A percentile compares a stretch with the other conserved stretches of the same genome.
These are phyloP conservation scores for Melanargia galathea DNA, from an alignment of 2,888 invertebrate species.

Conservation along the genomic window DNA sequence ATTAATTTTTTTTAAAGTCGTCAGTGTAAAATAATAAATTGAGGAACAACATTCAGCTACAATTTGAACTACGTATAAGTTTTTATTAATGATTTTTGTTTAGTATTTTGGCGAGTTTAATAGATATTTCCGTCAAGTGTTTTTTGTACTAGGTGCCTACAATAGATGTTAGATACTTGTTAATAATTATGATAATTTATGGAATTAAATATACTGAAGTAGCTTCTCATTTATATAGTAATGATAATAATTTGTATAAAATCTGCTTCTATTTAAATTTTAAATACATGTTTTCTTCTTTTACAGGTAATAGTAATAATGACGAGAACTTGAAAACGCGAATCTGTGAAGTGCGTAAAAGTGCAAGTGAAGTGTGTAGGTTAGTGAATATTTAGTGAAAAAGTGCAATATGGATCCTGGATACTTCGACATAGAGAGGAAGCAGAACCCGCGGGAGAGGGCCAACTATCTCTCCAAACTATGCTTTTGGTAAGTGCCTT, in stretches of 20 bases:
- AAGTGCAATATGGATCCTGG: conserved; percentile 73
- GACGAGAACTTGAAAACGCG: conserved; percentile 8
- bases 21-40: not conserved
- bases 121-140: too few species aligned
- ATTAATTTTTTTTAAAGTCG: not conserved
- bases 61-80: too few species aligned
- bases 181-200: too few species aligned
- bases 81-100: too few species aligned
- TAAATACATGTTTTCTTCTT: not conserved
- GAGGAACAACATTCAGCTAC: too few species aligned
- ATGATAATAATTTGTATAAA: too few species aligned
- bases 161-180: too few species aligned
- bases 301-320: conserved; percentile 13
- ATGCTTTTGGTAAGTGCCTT: conserved; percentile 84
- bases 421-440: conserved; percentile 73
- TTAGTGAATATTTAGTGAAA: conserved; percentile 6
- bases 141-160: too few species aligned
- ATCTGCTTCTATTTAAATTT: not conserved
- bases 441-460: conserved; percentile 84
- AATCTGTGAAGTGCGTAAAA: conserved; percentile 2
- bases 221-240: too few species aligned
- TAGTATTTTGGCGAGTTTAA: too few species aligned
- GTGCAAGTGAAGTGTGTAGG: conserved; percentile 12
- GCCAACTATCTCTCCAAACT: conserved; percentile 85
- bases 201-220: too few species aligned